These are phyloP conservation scores for Columbina picui DNA, from an alignment of 2,113 vertebrate genomes.

Conservation along the genomic window DNA sequence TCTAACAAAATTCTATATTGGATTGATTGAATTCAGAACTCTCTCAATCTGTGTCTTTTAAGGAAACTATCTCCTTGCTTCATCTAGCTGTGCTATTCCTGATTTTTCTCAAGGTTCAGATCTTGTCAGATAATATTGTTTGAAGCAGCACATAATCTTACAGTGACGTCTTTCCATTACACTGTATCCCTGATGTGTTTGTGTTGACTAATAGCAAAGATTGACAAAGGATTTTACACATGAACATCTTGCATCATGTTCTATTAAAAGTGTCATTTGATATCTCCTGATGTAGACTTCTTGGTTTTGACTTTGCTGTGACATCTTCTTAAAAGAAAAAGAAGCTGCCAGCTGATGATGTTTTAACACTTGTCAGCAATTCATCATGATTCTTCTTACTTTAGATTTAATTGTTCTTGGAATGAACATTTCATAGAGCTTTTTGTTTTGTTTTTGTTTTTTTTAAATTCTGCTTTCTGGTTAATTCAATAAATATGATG, in stretches of 20 bases:
- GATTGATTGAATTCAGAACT: conserved; percentile 22
- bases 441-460: too few species aligned
- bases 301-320: conserved; percentile 33
- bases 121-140: not conserved
- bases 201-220: not conserved
- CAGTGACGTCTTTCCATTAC: not conserved
- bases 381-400: not conserved
- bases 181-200: not conserved
- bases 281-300: not conserved
- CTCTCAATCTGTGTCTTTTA: not conserved
- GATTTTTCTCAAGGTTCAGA: not conserved
- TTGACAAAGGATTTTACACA: not conserved
- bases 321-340: conserved; percentile 13
- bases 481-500: conserved; percentile 16
- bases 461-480: not conserved
- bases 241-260: not conserved
- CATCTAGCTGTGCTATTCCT: not conserved
- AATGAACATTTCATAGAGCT: not conserved
- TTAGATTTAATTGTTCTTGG: conserved; percentile 32
- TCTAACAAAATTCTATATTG: conserved; percentile 33
- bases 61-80: not conserved
- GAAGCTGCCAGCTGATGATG: not conserved
- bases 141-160: not conserved
- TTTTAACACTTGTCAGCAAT: conserved; percentile 44
- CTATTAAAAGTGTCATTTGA: conserved; percentile 55